These are phyloP conservation scores for Girardinichthys multiradiatus DNA, from an alignment of 2,113 vertebrate species.

Conservation along the genomic window DNA sequence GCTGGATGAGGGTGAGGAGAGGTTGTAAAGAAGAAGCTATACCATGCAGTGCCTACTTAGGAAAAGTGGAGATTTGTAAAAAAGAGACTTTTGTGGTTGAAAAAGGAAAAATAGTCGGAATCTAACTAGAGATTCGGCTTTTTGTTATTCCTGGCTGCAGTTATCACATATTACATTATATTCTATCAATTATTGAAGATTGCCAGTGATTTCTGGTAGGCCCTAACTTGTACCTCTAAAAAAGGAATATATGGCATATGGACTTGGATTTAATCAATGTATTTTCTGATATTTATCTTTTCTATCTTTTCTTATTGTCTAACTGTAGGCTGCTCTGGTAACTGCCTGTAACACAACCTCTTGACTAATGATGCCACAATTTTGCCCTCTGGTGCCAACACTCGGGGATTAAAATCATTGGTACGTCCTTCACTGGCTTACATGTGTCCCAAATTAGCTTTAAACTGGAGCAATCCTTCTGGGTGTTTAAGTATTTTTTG, in stretches of 20 bases:
- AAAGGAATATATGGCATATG: background rate
- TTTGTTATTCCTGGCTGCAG: background rate
- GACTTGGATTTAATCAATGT: too few species aligned
- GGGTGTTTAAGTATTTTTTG: too few species aligned
- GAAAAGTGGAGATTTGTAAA: constrained; percentile 31
- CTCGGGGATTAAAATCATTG: too few species aligned
- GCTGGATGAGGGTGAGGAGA: constrained; percentile 57
- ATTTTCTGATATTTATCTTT: background rate
- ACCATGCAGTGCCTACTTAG: constrained; percentile 17
- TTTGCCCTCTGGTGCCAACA: too few species aligned
- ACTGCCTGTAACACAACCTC: too few species aligned
- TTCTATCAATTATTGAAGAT: background rate
- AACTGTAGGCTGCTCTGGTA: background rate
- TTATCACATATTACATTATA: background rate
- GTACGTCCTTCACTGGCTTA: too few species aligned
- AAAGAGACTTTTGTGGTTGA: background rate
- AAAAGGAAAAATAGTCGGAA: background rate
- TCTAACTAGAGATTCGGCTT: background rate
- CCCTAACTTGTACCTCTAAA: background rate
- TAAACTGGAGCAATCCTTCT: too few species aligned
- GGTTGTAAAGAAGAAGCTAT: constrained; percentile 29
- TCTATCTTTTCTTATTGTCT: too few species aligned
- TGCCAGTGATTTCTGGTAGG: background rate
- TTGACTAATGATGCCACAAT: too few species aligned
- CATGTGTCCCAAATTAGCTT: too few species aligned